These are phyloP conservation scores for Naja naja DNA, from an alignment of 2,113 vertebrate species.

Conservation along the genomic window DNA sequence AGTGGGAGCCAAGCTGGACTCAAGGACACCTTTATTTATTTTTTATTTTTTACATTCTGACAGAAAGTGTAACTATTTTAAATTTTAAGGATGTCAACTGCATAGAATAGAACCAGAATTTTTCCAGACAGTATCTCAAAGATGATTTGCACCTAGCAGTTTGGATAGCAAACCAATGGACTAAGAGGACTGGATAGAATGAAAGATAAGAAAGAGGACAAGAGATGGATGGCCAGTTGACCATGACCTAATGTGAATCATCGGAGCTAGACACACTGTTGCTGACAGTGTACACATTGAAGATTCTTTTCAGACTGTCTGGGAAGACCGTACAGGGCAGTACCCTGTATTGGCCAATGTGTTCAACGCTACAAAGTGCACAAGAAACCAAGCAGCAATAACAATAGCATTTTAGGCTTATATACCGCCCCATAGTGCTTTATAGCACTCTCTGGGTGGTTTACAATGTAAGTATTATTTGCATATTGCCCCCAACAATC, in stretches of 20 bases:
- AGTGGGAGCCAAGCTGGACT: background rate
- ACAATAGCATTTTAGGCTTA: too few relatives aligned
- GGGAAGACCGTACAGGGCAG: background rate
- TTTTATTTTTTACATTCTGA: background rate
- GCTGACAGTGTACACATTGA: background rate
- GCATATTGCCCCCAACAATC: too few relatives aligned
- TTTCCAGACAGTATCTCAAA: background rate
- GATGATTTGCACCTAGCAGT: background rate
- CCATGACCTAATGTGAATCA: background rate
- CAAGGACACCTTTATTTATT: background rate
- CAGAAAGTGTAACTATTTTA: background rate
- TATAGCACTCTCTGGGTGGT: too few relatives aligned
- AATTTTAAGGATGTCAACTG: background rate
- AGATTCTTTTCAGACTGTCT: background rate
- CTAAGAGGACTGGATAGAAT: background rate
- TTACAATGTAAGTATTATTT: too few relatives aligned
- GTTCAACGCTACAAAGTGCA: background rate
- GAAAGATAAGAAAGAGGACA: background rate
- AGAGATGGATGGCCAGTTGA: background rate
- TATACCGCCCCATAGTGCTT: too few relatives aligned
- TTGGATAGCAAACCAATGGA: background rate
- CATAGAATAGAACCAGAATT: background rate
- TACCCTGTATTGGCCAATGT: background rate
- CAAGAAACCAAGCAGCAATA: background rate
- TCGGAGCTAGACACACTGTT: background rate